phyloP scores from a whole-genome alignment of 2,113 vertebrate species.

The Psittacara wagleri region DNA sequence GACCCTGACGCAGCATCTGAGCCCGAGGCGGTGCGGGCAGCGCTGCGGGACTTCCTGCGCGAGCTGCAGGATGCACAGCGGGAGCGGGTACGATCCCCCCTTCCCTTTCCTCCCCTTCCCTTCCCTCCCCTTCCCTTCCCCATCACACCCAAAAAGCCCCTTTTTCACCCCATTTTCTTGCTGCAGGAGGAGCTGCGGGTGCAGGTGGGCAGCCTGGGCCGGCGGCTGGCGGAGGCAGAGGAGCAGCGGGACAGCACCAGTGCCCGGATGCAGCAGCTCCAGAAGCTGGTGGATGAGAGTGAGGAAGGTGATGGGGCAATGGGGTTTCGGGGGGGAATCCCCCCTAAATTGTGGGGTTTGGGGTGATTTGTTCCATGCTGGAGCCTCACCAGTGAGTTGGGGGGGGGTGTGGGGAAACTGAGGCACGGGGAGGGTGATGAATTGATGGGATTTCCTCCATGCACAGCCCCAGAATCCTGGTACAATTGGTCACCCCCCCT shows the following conservation, averaged over 20 bases:
- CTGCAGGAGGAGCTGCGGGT: conserved; percentile 82
- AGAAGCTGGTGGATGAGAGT: conserved; percentile 79
- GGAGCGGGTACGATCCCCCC: conserved; percentile 76
- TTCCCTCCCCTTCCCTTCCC: neutral
- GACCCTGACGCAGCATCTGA: conserved; percentile 76
- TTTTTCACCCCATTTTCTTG: accelerated
- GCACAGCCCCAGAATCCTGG: neutral
- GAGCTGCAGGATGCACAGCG: conserved; percentile 84
- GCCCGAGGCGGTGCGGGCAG: conserved; percentile 79
- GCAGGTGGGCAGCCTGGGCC: conserved; percentile 69
- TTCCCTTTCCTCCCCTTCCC: neutral
- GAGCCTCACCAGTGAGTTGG: accelerated
- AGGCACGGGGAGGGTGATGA: accelerated
- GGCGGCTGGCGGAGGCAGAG: conserved; percentile 78
- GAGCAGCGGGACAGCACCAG: conserved; percentile 73
- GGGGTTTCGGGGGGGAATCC: neutral
- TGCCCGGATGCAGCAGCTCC: conserved; percentile 78
- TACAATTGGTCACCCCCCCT: accelerated
- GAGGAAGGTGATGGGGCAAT: conserved; percentile 77
- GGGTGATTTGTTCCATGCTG: neutral
- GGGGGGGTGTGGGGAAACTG: neutral
- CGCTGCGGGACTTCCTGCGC: conserved; percentile 87
- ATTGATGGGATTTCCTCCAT: accelerated
- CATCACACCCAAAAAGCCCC: accelerated
- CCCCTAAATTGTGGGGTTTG: accelerated